Evolutionary conservation across 2,797 vertebrate genomes (phyloP).

Genomic region (Glossophaga mutica): DNA sequence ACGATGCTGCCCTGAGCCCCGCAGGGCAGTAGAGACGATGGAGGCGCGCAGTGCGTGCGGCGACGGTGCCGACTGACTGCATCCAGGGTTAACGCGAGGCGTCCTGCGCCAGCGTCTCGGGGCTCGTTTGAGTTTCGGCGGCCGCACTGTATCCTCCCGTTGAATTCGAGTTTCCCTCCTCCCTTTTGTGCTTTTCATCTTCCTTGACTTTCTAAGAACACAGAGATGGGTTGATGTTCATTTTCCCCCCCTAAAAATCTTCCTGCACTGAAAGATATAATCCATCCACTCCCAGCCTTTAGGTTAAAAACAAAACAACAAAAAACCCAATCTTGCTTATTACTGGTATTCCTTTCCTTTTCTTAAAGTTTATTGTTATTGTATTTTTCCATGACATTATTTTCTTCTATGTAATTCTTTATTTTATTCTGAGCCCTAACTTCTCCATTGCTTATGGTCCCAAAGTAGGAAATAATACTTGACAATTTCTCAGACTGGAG

Average conservation of each 20-base stretch:
- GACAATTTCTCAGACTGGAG: neutral
- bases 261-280: neutral
- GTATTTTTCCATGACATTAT: neutral
- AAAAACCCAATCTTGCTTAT: neutral
- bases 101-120: neutral
- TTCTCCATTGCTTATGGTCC: neutral
- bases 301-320: neutral
- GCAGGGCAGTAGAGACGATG: neutral
- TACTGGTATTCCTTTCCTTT: neutral
- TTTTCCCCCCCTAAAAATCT: neutral
- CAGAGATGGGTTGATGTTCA: neutral
- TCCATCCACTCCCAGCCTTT: neutral
- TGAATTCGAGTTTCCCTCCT: neutral
- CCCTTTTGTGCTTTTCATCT: neutral
- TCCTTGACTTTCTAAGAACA: neutral
- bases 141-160: neutral
- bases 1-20: neutral
- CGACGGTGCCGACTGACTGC: neutral
- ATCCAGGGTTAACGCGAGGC: neutral
- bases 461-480: neutral
- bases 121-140: neutral
- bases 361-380: neutral
- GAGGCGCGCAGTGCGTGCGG: neutral
- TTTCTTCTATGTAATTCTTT: conserved; percentile 37
- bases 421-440: conserved; percentile 16